These are phyloP conservation scores for Etheostoma nigrum DNA, from an alignment of 2,797 vertebrate genomes.

Conservation along the genomic window DNA sequence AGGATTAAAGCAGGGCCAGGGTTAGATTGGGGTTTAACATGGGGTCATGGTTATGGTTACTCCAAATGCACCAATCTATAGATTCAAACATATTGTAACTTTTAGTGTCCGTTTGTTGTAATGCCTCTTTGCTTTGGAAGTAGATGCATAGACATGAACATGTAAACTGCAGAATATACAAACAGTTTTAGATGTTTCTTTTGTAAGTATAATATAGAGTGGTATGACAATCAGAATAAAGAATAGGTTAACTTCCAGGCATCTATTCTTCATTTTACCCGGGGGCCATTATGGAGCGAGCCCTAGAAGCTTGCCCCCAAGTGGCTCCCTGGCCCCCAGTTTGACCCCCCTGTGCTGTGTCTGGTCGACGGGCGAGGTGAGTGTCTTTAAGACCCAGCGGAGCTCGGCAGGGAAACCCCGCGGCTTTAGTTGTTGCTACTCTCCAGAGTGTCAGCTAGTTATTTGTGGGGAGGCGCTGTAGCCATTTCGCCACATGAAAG, in stretches of 20 bases:
- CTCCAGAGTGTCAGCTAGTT: slow-evolving; percentile 84
- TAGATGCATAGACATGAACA: not conserved
- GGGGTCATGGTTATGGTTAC: slow-evolving; percentile 8
- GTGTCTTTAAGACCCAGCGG: slow-evolving; percentile 88
- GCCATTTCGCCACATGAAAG: slow-evolving; percentile 86
- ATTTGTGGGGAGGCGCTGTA: slow-evolving; percentile 87
- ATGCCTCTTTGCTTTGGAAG: not conserved
- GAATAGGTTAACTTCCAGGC: not conserved
- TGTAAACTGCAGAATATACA: not conserved
- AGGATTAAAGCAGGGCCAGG: not conserved
- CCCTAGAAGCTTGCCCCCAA: not conserved
- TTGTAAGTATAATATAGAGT: not conserved
- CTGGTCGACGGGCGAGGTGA: slow-evolving; percentile 13
- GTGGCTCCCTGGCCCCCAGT: slow-evolving; percentile 26
- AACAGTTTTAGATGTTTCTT: not conserved
- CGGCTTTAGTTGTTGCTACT: slow-evolving; percentile 84
- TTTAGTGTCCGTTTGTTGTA: not conserved
- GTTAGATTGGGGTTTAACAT: not conserved
- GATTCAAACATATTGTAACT: not conserved
- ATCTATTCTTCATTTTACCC: not conserved
- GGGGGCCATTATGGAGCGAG: not conserved
- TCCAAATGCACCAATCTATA: not conserved
- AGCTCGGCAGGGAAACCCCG: slow-evolving; percentile 80
- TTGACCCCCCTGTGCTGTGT: slow-evolving; percentile 28
- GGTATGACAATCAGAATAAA: not conserved